Evolutionary conservation across 2,888 invertebrate genomes (phyloP), one percentile per base, ranked within the genome.

Genomic region (Cheilosia pagana): DNA sequence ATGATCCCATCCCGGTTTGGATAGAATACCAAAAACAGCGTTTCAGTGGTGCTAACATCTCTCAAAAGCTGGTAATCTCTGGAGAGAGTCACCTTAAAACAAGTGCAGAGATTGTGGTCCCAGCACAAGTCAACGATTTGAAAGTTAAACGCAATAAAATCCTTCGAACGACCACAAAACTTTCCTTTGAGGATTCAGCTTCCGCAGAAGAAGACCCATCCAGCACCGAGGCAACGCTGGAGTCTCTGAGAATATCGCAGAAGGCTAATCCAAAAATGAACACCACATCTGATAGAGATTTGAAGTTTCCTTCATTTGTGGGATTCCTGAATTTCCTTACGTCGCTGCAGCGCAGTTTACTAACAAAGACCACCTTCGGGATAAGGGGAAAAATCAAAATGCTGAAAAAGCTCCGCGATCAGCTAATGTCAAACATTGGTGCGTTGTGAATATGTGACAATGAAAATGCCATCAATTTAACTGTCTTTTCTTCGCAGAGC

Each of bases 351-450:
- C 87, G 87, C 4, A 89, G 81, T 8, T 89, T 92, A 86, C 72
- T 91, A 5, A 88, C 87, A 10, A 91, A 90, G 50, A 89, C 91
- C 0, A 86, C 89, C 0, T 86, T 89, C 25, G 89, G 88, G 14
- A 89, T 92, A 48, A 87, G 90, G 48, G 89, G 90, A 25, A 92
- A 92, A 88, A 90, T 92, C 4, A 88, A 89, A 85, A 86, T 89
- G 57, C 86, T 92, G 0, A 88, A 89, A 50, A 87, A 87, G 3
- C 87, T 92, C 7, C 89, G 90, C 3, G 93, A 94, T 86, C 92
- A 93, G 72, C 91, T 96, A 23, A 91, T 96, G 86, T 90, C 90
- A 25, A 94, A 94, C 88, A 95, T 96, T 87, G 94, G 96, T 96
- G 92, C 93, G 72, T 86, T 71, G 28, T n/a, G 16, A 53, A 31